These are phyloP conservation scores for Aproaerema taeniolella DNA, from an alignment of 2,888 invertebrate genomes.

Conservation along the genomic window DNA sequence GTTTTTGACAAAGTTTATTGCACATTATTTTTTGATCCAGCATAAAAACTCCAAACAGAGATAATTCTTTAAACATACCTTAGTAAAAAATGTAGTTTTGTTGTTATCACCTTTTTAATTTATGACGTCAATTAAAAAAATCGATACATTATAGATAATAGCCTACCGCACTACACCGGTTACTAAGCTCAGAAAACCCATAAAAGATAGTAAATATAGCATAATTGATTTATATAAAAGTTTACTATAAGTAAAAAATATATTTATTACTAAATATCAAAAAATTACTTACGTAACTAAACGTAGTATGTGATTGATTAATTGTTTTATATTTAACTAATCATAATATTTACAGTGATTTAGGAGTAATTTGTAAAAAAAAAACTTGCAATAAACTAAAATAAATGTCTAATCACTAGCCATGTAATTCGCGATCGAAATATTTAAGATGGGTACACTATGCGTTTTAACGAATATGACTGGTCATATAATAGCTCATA, in stretches of 20 bases:
- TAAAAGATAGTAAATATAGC: neutral
- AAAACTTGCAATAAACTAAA: constrained; percentile 51
- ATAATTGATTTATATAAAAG: constrained; percentile 14
- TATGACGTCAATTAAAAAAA: too few relatives aligned
- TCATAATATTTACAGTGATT: constrained; percentile 53
- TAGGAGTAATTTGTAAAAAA: constrained; percentile 43
- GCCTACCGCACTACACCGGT: constrained; percentile 1
- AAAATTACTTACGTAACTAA: constrained; percentile 20
- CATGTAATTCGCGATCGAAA: constrained; percentile 66
- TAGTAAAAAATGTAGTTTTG: too few relatives aligned
- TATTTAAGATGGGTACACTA: constrained; percentile 17
- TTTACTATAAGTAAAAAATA: constrained; percentile 22
- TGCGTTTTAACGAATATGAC: too few relatives aligned
- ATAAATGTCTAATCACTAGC: constrained; percentile 75
- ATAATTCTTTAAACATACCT: too few relatives aligned
- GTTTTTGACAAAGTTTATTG: too few relatives aligned
- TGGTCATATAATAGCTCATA: too few relatives aligned
- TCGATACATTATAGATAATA: too few relatives aligned
- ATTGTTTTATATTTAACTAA: constrained; percentile 26
- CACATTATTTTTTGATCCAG: too few relatives aligned
- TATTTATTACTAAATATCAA: constrained; percentile 16
- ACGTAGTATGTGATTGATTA: constrained; percentile 35
- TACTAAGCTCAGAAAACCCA: neutral
- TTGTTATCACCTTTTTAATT: too few relatives aligned
- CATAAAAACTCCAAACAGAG: too few relatives aligned